Evolutionary conservation across 2,797 vertebrate genomes (phyloP).

Genomic region (Lycodopsis pacificus): DNA sequence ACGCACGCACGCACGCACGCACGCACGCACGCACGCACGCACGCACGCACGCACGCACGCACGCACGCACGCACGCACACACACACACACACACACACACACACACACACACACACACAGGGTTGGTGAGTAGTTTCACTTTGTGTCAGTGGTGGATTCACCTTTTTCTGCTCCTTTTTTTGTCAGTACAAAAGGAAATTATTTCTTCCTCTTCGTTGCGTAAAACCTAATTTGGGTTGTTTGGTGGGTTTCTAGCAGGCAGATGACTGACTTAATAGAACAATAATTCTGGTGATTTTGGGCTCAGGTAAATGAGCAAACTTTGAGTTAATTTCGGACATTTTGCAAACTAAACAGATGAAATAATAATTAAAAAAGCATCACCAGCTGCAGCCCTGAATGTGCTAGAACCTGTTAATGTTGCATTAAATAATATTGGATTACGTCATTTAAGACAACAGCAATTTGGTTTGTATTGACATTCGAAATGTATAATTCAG

Average conservation of each 20-base stretch:
- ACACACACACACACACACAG: slow-evolving; percentile 15
- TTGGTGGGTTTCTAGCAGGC: slow-evolving; percentile 11
- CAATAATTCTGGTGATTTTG: neutral
- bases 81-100: slow-evolving; percentile 8
- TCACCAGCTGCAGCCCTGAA: neutral
- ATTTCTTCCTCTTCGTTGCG: neutral
- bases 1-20: slow-evolving; percentile 3
- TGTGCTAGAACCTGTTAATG: neutral
- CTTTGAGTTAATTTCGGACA: neutral
- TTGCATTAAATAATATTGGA: neutral
- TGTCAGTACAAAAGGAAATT: slow-evolving; percentile 1
- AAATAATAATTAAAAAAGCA: neutral
- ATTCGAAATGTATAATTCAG: neutral
- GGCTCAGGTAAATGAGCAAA: neutral
- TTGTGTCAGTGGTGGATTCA: neutral
- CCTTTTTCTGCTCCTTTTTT: neutral
- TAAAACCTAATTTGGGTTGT: neutral
- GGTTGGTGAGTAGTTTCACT: neutral
- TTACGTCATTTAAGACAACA: neutral
- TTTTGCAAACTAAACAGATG: neutral
- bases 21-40: slow-evolving; percentile 17
- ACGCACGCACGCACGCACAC: slow-evolving; percentile 9
- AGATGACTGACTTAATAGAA: neutral
- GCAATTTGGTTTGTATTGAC: neutral
- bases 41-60: too few species aligned